Percentiles rank a stretch among this genome's conserved stretches.
These are phyloP conservation scores for Bovichtus variegatus DNA, from an alignment of 2,797 vertebrate species.

Conservation along the genomic window DNA sequence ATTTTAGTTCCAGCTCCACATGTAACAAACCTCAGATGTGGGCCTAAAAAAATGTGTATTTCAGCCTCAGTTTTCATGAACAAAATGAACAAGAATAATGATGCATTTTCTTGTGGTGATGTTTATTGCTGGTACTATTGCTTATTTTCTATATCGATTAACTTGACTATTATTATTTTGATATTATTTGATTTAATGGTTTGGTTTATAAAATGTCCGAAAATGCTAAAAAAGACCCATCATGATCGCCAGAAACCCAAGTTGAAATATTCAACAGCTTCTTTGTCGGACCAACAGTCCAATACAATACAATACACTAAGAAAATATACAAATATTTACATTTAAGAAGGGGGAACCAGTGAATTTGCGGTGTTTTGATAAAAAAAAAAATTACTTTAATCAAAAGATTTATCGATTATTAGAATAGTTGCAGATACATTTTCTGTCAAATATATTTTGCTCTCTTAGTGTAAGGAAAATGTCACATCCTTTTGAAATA, in stretches of 20 bases:
- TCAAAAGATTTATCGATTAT: background rate
- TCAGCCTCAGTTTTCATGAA: background rate
- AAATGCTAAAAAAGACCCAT: background rate
- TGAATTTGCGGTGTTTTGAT: accelerated
- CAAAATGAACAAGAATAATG: background rate
- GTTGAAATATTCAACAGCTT: background rate
- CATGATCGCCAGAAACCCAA: background rate
- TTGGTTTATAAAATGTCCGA: background rate
- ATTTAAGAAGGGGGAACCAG: background rate
- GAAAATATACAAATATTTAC: too few species aligned
- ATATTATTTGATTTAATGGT: too few species aligned
- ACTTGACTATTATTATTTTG: background rate
- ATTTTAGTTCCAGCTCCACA: background rate
- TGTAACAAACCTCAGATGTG: background rate
- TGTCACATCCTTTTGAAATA: background rate
- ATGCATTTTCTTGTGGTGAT: background rate
- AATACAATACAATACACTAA: too few species aligned
- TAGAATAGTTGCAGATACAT: background rate
- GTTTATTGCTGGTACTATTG: background rate
- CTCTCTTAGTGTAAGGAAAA: background rate
- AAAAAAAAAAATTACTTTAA: background rate
- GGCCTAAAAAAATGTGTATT: background rate
- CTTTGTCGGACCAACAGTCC: background rate
- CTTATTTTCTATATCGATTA: background rate
- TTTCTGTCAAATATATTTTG: background rate